phyloP scores from a whole-genome alignment of 2,797 vertebrate species.

The Halcyon smyrnensis region DNA sequence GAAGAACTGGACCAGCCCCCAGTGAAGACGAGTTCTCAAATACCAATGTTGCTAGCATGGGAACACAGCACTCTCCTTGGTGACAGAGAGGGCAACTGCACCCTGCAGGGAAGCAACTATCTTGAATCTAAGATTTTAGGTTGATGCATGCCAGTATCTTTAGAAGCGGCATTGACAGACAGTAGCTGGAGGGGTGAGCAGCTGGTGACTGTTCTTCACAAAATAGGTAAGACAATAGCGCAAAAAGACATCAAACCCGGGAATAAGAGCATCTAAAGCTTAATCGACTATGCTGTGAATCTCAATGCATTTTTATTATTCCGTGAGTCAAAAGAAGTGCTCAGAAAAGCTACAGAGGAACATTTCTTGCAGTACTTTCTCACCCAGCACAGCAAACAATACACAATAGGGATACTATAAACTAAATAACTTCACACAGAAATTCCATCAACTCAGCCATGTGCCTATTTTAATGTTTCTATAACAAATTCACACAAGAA shows the following conservation, averaged over 20 bases:
- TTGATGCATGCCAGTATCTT: constrained; percentile 60
- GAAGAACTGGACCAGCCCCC: background rate
- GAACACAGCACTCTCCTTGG: constrained; percentile 54
- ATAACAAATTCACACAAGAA: constrained; percentile 29
- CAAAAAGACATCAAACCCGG: constrained; percentile 56
- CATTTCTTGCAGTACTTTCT: constrained; percentile 57
- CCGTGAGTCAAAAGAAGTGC: constrained; percentile 39
- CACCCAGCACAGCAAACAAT: constrained; percentile 63
- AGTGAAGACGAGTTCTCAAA: background rate
- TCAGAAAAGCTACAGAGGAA: constrained; percentile 41
- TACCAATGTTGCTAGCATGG: background rate
- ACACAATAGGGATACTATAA: constrained; percentile 57
- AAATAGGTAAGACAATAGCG: constrained; percentile 61
- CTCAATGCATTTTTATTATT: constrained; percentile 65
- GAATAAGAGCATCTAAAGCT: constrained; percentile 65
- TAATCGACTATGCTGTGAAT: constrained; percentile 46
- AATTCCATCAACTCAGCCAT: constrained; percentile 62
- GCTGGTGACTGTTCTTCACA: constrained; percentile 62
- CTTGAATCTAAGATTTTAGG: constrained; percentile 45
- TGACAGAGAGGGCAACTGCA: constrained; percentile 50
- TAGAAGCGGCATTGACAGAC: constrained; percentile 51
- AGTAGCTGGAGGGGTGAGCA: constrained; percentile 69
- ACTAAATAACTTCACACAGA: constrained; percentile 47
- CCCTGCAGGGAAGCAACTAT: constrained; percentile 59
- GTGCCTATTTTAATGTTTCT: constrained; percentile 45